Evolutionary conservation across 2,113 vertebrate genomes (phyloP), one percentile per base, ranked within the genome.

Genomic region (Zapus hudsonius): DNA sequence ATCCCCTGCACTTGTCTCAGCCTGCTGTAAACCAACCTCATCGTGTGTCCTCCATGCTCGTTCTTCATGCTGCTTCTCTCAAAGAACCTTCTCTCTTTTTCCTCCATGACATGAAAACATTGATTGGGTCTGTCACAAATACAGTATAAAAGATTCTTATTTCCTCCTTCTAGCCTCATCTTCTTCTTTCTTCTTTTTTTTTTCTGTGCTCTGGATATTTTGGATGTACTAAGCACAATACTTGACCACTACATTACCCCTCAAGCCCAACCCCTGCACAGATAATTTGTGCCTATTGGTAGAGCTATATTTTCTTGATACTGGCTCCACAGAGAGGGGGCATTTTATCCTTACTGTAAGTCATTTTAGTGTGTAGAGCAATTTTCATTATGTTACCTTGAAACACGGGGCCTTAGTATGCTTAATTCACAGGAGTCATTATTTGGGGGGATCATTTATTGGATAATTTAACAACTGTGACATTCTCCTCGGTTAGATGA

Each of bases 91-190:
- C 5, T 13, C 10, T 67, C 36, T 67, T 33, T 72, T 20, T 57
- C 40, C 70, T 76, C 59, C 36, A 59, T 57, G 29, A 80, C 52
- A 78, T 40, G 47, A 67, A 84, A 81, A 76, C 73, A 66, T 20
- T 61, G 40, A 89, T 89, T 92, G 92, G 55, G 13, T 88, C 86
- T 87, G 3, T 31, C 13, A 52, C 76, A 92, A 95, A 76, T 90
- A 84, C 90, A 47, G 57, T 70, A 72, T 74, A 47, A 67, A 87
- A 83, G 1, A 11, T 23, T 63, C 17, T 40, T 11, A 25, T 31
- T n/a, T 64, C 7, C 40, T 64, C 8, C 22, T 10, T 7, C 7
- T 17, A 3, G 3, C 19, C 33, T 20, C 2, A 5, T 7, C 52
- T 3, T 36, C 1, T 1, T 44, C 38, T 9, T n/a, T 22, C 25